Percentiles rank a stretch among this genome's conserved stretches.
phyloP scores from a whole-genome alignment of 2,113 vertebrate genomes.

The Vombatus ursinus region DNA sequence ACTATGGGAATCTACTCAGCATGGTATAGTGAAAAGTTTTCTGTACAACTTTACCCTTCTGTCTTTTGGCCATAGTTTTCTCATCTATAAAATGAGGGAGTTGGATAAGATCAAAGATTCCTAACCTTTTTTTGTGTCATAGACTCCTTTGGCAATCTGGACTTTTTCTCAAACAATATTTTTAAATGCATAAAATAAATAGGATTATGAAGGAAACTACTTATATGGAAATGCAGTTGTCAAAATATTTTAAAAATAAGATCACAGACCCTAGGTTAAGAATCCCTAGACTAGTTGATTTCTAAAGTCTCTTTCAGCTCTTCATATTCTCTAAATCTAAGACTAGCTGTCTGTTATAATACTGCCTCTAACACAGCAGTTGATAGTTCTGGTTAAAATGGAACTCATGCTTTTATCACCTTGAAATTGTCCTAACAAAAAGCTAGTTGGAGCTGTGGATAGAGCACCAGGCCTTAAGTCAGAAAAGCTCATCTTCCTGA shows the following conservation, averaged over 20 bases:
- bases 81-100: neutral
- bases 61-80: neutral
- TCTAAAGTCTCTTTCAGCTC: neutral
- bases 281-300: neutral
- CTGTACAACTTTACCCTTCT: neutral
- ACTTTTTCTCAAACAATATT: neutral
- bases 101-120: neutral
- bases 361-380: neutral
- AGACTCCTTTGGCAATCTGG: neutral
- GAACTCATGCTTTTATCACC: neutral
- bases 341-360: neutral
- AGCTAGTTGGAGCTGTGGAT: neutral
- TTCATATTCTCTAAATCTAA: neutral
- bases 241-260: neutral
- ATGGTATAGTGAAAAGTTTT: neutral
- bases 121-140: neutral
- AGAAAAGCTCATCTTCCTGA: neutral
- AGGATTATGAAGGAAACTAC: neutral
- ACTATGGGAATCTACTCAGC: neutral
- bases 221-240: neutral
- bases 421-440: neutral
- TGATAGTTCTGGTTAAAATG: neutral
- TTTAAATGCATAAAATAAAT: neutral
- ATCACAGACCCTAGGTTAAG: neutral
- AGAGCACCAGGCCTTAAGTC: neutral